Base-by-base conservation (phyloP, 2,113 vertebrate genomes). In the Cyprinodon variegatus region DNA sequence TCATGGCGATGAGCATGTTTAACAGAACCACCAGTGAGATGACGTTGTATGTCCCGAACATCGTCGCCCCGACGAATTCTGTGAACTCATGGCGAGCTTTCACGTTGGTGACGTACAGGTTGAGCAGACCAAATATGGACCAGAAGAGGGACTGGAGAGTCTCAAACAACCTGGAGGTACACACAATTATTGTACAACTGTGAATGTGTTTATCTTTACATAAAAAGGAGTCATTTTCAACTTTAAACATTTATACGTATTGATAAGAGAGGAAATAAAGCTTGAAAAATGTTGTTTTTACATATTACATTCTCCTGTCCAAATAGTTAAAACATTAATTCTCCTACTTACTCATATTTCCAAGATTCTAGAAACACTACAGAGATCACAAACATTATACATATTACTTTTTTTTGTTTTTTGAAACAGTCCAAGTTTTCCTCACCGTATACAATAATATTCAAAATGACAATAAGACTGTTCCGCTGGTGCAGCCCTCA, bases 1-100 rank as follows among this genome's bases (percentile, higher is more conserved):
- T 99, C 97, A 99, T 99, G 89, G 97, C 97, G 64, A 98, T 98
- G 70, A 99, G 95, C 97, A 99, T 99, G 94, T 99, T 99, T 84
- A 99, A 96, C 79, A 99, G 94, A 62, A 99, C 97, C 63, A 99
- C 97, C 68, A 99, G 93, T 4, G 97, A 99, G 94, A 99, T 99
- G 81, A 98, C 94, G 0, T 99, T 99, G 94, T 99, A 98, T 3
- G 97, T 98, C 70, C 97, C 97, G 11, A 99, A 98, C 97, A 99
- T 99, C 4, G 97, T 99, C 22, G 97, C 97, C 53, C 97, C 97
- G 9, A 99, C 96, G 68, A 98, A 98, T 77, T 99, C 97, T 0
- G 97, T 99, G 92, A 99, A 99, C 91, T 99, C 97, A 0, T 99
- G 97, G 3, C 96, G 95, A 50, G 97, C 97, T 89, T 96, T 97